phyloP scores from a whole-genome alignment of 1,140 invertebrate genomes.

The Brachionus asplanchnoidis region DNA sequence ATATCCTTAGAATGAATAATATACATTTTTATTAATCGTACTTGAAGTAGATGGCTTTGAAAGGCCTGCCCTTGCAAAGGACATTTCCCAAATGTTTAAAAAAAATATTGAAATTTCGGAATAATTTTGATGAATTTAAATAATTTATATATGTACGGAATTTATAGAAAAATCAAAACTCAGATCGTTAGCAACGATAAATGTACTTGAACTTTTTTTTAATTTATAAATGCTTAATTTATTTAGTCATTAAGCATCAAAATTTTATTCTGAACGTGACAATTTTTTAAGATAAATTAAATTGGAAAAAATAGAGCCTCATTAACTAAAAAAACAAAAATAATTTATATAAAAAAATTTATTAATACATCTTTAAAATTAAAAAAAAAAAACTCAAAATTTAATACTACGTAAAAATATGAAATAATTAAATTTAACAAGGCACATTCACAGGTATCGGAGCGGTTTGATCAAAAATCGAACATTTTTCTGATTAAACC shows the following conservation, averaged over 20 bases:
- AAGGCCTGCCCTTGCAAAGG: conserved; percentile 7
- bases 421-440: background rate
- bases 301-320: too few relatives aligned
- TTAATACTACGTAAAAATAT: background rate
- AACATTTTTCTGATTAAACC: background rate
- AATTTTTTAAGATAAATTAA: too few relatives aligned
- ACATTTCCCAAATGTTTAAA: background rate
- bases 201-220: conserved; percentile 22
- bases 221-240: background rate
- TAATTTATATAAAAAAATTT: background rate
- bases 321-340: background rate
- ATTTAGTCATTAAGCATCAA: background rate
- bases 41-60: background rate
- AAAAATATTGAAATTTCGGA: background rate
- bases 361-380: background rate
- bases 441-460: conserved; percentile 12
- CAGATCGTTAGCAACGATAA: conserved; percentile 21
- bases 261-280: background rate
- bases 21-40: background rate
- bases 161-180: conserved; percentile 17
- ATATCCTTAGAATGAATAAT: background rate
- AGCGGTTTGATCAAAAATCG: background rate
- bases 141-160: conserved; percentile 2
- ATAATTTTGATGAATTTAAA: background rate
- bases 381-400: background rate